phyloP scores from a whole-genome alignment of 2,888 invertebrate species.

The Thereva nobilitata region DNA sequence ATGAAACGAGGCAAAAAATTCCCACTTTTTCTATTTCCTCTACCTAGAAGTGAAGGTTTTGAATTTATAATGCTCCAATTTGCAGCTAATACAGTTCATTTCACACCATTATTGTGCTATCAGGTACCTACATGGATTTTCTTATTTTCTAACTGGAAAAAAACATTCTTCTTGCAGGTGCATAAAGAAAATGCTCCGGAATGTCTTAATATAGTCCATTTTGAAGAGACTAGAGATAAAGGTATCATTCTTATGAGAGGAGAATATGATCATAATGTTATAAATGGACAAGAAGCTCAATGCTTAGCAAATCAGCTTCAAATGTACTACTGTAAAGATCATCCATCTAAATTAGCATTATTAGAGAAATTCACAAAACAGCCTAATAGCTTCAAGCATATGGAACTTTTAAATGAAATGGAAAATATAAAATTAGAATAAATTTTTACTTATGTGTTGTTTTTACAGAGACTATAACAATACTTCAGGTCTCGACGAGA shows the following conservation, averaged over 20 bases:
- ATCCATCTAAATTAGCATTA: constrained; percentile 65
- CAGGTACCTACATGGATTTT: constrained; percentile 62
- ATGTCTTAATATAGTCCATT: constrained; percentile 79
- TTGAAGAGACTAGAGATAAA: constrained; percentile 73
- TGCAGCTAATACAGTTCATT: constrained; percentile 72
- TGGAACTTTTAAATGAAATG: constrained; percentile 77
- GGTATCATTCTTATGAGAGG: constrained; percentile 82
- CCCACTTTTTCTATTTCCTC: constrained; percentile 76
- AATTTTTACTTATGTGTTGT: constrained; percentile 10
- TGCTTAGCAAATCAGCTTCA: constrained; percentile 85
- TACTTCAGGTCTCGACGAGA: no score
- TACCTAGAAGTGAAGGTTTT: constrained; percentile 81
- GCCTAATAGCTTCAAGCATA: constrained; percentile 79
- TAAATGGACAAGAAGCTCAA: constrained; percentile 78
- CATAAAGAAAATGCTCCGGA: constrained; percentile 89
- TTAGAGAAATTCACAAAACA: constrained; percentile 70
- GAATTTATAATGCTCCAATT: constrained; percentile 84
- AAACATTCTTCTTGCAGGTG: constrained; percentile 58
- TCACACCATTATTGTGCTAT: constrained; percentile 82
- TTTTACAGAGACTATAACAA: no score
- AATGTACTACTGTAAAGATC: constrained; percentile 75
- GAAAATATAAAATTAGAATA: constrained; percentile 65
- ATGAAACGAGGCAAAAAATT: constrained; percentile 63
- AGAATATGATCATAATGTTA: constrained; percentile 79
- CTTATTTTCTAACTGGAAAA: not conserved